Evolutionary conservation across 2,113 vertebrate genomes (phyloP), one percentile per base, ranked within the genome.

Genomic region (Dendrocopos noguchii): DNA sequence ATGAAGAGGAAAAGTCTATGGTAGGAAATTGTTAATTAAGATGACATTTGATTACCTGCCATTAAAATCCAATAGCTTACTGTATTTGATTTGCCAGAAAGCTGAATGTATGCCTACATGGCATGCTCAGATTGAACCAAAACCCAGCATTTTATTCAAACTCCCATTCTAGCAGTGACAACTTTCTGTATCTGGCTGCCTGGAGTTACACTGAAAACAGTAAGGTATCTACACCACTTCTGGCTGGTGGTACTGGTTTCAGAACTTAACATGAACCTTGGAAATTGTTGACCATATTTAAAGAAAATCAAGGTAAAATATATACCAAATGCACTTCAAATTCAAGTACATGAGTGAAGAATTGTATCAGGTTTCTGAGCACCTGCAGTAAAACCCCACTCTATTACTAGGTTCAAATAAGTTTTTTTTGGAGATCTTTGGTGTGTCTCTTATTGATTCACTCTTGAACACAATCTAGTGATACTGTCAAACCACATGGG

Each of bases 11-110:
- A 71, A 83, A 92, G 64, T 85, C 46, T 78, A 21, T 0, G 3
- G 67, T 65, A 90, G 82, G 93, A 94, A 96, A 81, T 88, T 88
- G 68, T 92, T 94, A 91, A 96, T 95, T 90, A 85, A 55, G 72
- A 61, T 65, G 46, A 46, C 57, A 56, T 87, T 91, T 95, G 84
- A 96, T 94, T 92, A 92, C 65, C 84, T 94, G 82, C 65, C 76
- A 72, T 94, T 74, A 94, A 94, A 78, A 65, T 90, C 65, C 65
- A 80, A 39, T 92, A 61, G 24, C 9, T 84, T 59, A 10, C 7
- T 75, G 5, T 34, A 59, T 33, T 61, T 84, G 76, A 78, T 90
- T 94, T 87, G 57, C 55, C 50, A 52, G 80, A 74, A 68, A 33
- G 47, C 53, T 91, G 47, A 53, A 93, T 66, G n/a, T 55, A 5